Base-by-base conservation (phyloP, 2,888 invertebrate genomes). In the Nezara viridula region DNA sequence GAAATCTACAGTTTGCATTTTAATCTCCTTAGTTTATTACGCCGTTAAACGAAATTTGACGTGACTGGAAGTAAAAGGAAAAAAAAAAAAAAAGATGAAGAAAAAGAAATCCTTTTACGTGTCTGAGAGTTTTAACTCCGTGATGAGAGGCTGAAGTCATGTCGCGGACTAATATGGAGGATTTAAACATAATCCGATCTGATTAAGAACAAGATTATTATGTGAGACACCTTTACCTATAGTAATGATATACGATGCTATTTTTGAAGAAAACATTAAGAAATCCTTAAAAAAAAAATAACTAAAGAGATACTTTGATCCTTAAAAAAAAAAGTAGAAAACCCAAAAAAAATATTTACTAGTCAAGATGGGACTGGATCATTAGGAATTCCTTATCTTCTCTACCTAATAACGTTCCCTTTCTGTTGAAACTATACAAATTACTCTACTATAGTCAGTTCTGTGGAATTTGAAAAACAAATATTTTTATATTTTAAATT, bases 1-100 rank as follows among this genome's bases (percentile, higher is more conserved):
- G 81, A 81, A 81, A 81, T 81, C 81, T n/a, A 81, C 81, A 81
- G 81, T 81, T 81, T 81, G 81, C 81, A 81, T 81, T 81, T 81
- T 81, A 81, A 81, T 81, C 81, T 81, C 44, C 81, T n/a, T 81
- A 81, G 21, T 81, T 81, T 81, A 81, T 81, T n/a, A 44, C 77
- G 37, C 77, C 77, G 77, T 77, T 77, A 77, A 77, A 77, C 44
- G 81, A 40, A 44, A 81, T 81, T 81, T 81, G 81, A 81, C 81
- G 81, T 44, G 81, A 44, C 81, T 24, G 19, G 12, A 44, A 77
- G 40, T 19, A 32, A 12, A 81, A 77, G 32, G 6, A 77, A 37
- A 44, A 81, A 81, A 40, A 37, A 12, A 81, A 77, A 77, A 14
- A 73, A 37, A n/a, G n/a, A n/a, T n/a, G n/a, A 40, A 77, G 40